A percentile compares a stretch with the other conserved stretches of the same genome.
Evolutionary conservation across 2,888 invertebrate genomes (phyloP).

Genomic region (Chloroclystis v-ata): DNA sequence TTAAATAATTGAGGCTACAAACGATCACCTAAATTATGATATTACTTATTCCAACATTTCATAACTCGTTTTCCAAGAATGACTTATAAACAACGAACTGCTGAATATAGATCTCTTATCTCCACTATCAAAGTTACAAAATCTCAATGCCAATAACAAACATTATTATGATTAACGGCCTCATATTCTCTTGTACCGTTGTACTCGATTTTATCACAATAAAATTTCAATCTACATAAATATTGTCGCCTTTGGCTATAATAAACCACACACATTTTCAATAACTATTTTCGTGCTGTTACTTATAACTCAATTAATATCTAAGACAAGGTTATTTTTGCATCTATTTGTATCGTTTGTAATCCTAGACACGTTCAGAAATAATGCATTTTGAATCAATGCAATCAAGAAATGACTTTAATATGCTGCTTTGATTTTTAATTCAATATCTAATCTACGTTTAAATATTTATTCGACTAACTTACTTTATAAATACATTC

Average conservation of each 20-base stretch:
- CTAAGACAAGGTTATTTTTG: neutral
- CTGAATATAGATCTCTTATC: constrained; percentile 35
- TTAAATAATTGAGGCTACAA: no score
- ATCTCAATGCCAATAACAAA: constrained; percentile 40
- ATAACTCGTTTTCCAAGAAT: no score
- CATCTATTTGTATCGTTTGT: neutral
- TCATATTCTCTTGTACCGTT: neutral
- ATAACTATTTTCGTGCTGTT: no score
- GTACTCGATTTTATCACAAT: constrained; percentile 1
- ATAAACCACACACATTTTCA: neutral
- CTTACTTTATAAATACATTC: no score
- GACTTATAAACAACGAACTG: neutral
- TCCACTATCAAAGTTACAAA: constrained; percentile 33
- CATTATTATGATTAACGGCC: constrained; percentile 32
- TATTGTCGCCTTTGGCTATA: constrained; percentile 14
- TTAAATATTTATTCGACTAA: no score
- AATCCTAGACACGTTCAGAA: no score
- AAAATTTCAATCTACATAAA: constrained; percentile 5
- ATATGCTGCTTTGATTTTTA: no score
- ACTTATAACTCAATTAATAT: neutral
- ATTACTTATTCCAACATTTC: no score
- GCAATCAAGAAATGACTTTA: no score
- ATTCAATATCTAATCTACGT: no score
- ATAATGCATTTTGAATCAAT: no score
- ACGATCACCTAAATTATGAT: no score